Evolutionary conservation across 1,140 invertebrate species (phyloP).

Genomic region (Episyrphus balteatus): DNA sequence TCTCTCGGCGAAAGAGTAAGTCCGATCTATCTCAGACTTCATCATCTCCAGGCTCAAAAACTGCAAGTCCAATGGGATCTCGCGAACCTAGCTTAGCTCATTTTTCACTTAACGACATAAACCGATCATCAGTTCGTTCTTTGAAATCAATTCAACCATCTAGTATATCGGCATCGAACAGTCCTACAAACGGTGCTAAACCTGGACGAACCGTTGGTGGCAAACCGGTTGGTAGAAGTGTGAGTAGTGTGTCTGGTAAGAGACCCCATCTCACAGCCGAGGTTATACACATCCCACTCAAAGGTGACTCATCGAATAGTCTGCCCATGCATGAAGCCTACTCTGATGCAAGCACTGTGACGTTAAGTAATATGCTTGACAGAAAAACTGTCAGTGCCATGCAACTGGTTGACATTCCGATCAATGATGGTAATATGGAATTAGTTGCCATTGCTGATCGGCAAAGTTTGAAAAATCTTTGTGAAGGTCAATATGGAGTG

Average conservation of each 20-base stretch:
- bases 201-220: constrained; percentile 15
- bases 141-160: constrained; percentile 17
- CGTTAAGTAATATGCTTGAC: constrained; percentile 25
- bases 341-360: constrained; percentile 29
- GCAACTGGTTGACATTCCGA: constrained; percentile 34
- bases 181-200: constrained; percentile 12
- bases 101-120: constrained; percentile 20
- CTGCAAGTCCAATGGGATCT: constrained; percentile 15
- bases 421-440: constrained; percentile 35
- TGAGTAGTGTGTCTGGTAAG: constrained; percentile 45
- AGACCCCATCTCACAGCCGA: constrained; percentile 37
- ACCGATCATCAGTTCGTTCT: constrained; percentile 24
- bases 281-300: constrained; percentile 49
- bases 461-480: constrained; percentile 31
- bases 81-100: constrained; percentile 24
- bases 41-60: constrained; percentile 12
- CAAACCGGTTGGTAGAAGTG: constrained; percentile 43
- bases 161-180: constrained; percentile 5
- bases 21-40: constrained; percentile 18
- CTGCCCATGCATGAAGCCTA: constrained; percentile 29
- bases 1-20: constrained; percentile 41
- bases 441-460: constrained; percentile 35
- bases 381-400: constrained; percentile 32
- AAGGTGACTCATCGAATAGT: constrained; percentile 39
- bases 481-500: constrained; percentile 32